These are phyloP conservation scores for Sphaerophoria taeniata DNA, from an alignment of 2,888 invertebrate species.

Conservation along the genomic window DNA sequence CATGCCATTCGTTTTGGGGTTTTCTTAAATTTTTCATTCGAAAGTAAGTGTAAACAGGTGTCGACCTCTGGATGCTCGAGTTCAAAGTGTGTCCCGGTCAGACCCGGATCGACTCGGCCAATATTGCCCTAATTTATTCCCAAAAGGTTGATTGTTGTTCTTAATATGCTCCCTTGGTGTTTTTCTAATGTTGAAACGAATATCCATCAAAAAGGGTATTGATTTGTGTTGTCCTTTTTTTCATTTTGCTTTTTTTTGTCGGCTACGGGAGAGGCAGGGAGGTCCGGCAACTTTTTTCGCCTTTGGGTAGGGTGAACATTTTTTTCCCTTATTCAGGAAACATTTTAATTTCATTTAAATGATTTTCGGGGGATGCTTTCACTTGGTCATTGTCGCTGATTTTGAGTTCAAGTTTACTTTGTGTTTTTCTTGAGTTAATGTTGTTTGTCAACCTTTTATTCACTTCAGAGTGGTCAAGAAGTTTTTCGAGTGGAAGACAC, in stretches of 20 bases:
- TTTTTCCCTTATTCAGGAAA: slow-evolving; percentile 6
- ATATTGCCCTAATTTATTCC: slow-evolving; percentile 32
- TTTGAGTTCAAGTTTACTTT: slow-evolving; percentile 7
- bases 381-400: background rate
- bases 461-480: slow-evolving; percentile 50
- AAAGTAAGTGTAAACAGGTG: slow-evolving; percentile 41
- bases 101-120: background rate
- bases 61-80: slow-evolving; percentile 11
- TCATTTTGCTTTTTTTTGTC: background rate
- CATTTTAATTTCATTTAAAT: slow-evolving; percentile 54
- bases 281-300: slow-evolving; percentile 7
- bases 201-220: slow-evolving; percentile 45
- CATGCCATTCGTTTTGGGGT: slow-evolving; percentile 13
- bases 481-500: slow-evolving; percentile 19
- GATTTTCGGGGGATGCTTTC: slow-evolving; percentile 12
- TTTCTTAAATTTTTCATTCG: background rate
- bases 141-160: slow-evolving; percentile 17
- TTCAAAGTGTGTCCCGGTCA: background rate
- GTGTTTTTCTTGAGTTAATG: slow-evolving; percentile 41
- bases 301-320: background rate
- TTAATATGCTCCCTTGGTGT: slow-evolving; percentile 32
- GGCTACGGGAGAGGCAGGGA: background rate
- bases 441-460: slow-evolving; percentile 66
- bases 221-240: slow-evolving; percentile 48
- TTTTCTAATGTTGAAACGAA: slow-evolving; percentile 49